Percentiles rank a stretch among this genome's conserved stretches.
Evolutionary conservation across 2,888 invertebrate species (phyloP).

Genomic region (Chaitophorus viminalis): DNA sequence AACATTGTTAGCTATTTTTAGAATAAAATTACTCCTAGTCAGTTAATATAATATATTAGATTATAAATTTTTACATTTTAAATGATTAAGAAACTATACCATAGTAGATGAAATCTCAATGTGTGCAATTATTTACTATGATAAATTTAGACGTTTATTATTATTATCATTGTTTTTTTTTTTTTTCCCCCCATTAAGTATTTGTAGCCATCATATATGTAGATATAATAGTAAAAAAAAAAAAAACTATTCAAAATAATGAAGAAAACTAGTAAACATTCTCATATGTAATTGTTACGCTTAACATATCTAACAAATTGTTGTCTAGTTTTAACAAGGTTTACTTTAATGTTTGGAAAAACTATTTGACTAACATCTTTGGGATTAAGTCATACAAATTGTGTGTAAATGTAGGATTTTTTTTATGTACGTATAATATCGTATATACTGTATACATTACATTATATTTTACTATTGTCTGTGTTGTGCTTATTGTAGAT

Average conservation of each 20-base stretch:
- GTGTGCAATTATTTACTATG: slow-evolving; percentile 25
- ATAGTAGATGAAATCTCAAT: slow-evolving; percentile 45
- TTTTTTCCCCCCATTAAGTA: slow-evolving; percentile 1
- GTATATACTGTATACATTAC: background rate
- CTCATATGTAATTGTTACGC: slow-evolving; percentile 54
- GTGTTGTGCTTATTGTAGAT: slow-evolving; percentile 50
- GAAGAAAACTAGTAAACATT: slow-evolving; percentile 22
- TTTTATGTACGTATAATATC: background rate
- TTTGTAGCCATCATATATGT: slow-evolving; percentile 43
- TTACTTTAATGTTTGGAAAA: slow-evolving; percentile 35
- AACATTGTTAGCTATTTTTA: slow-evolving; percentile 43
- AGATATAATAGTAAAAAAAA: slow-evolving; percentile 37
- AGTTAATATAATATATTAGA: slow-evolving; percentile 48
- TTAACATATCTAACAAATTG: slow-evolving; percentile 57
- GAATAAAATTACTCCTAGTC: slow-evolving; percentile 33
- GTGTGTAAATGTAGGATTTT: slow-evolving; percentile 42
- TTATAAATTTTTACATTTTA: slow-evolving; percentile 19
- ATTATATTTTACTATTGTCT: slow-evolving; percentile 44
- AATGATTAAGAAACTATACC: slow-evolving; percentile 44
- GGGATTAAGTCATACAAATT: slow-evolving; percentile 34
- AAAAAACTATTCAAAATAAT: background rate
- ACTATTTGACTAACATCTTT: slow-evolving; percentile 31
- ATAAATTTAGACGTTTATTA: slow-evolving; percentile 47
- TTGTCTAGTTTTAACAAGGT: slow-evolving; percentile 53
- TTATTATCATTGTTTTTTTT: slow-evolving; percentile 18